Evolutionary conservation across 2,797 vertebrate genomes (phyloP), one percentile per base, ranked within the genome.

Genomic region (Bradypodion ventrale): DNA sequence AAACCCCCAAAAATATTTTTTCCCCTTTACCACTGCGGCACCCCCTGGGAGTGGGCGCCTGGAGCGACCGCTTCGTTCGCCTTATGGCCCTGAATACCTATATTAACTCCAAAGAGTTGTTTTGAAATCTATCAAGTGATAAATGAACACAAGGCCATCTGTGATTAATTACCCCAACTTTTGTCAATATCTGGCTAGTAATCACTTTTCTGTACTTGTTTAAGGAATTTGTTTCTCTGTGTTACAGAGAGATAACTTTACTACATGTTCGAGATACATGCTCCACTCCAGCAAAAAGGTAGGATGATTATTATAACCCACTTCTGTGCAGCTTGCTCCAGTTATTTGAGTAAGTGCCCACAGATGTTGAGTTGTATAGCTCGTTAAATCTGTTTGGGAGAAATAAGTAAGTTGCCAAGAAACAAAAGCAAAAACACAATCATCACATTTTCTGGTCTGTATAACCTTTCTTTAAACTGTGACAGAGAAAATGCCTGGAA

Each of bases 101-200:
- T n/a, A n/a, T n/a, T 83, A 77, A 78, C 72, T 89, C 76, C 46
- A 52, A 69, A 27, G 2, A 10, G 37, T n/a, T 16, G 82, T 79
- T 42, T 49, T 25, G 77, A 15, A 63, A 27, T 69, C 32, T 35
- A 49, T 80, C 78, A 27, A 91, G 70, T 0, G 0, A 75, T 25
- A 59, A 69, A 46, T 78, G 59, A 80, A 78, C 40, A 75, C 75
- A n/a, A 69, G 85, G 35, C 5, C 0, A 2, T 77, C 89, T 89
- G 66, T 74, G 81, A 84, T 79, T 70, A 60, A 66, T 44, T 83
- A 42, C 32, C 85, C 62, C 74, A 83, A 74, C 68, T 83, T 85
- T 60, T 44, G 80, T 74, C 68, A 52, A 46, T 59, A 46, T 59
- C 68, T 73, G 13, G 23, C 23, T 49, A 21, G 49, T 72, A 42